phyloP scores from a whole-genome alignment of 2,797 vertebrate genomes.

The Anguilla pacifica region DNA sequence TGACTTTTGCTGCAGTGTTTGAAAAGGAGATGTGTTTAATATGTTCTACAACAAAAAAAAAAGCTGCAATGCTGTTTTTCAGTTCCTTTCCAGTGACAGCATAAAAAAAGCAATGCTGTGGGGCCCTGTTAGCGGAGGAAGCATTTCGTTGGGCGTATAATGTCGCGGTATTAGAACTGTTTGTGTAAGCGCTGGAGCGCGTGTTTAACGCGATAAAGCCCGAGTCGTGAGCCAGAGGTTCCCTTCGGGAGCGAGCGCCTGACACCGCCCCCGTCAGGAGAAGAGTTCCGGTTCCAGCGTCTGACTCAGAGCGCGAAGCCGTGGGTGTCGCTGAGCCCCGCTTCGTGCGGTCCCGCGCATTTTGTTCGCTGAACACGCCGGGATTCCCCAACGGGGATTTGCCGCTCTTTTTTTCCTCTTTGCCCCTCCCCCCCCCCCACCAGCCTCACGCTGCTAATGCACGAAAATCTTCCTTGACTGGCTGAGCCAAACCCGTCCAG shows the following conservation, averaged over 20 bases:
- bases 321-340: neutral
- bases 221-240: neutral
- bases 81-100: neutral
- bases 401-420: neutral
- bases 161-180: neutral
- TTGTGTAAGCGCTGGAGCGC: neutral
- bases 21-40: neutral
- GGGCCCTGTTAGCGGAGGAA: neutral
- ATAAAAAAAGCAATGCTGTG: neutral
- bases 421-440: neutral
- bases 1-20: neutral
- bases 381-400: neutral
- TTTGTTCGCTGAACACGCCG: neutral
- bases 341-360: neutral
- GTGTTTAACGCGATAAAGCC: neutral
- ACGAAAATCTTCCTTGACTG: conserved; percentile 12
- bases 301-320: neutral
- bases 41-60: neutral
- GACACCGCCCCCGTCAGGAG: neutral
- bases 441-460: neutral
- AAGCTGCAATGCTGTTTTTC: neutral
- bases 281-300: neutral
- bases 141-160: neutral
- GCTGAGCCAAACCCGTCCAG: neutral
- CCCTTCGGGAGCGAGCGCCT: neutral